Evolutionary conservation across 2,888 invertebrate genomes (phyloP).

Genomic region (Strigamia maritima): DNA sequence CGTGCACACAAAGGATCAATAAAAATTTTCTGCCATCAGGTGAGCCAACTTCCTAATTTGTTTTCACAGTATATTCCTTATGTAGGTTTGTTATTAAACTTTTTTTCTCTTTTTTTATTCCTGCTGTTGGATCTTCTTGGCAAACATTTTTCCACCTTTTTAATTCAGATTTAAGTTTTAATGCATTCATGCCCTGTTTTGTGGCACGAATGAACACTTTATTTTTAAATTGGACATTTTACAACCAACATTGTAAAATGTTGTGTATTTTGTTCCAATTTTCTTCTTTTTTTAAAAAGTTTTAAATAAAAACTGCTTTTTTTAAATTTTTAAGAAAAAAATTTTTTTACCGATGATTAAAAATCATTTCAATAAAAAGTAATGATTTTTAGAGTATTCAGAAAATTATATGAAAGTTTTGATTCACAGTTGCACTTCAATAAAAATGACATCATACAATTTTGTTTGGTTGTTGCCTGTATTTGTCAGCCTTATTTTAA

Average conservation of each 20-base stretch:
- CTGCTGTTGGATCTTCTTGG: neutral
- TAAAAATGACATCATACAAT: too few relatives aligned
- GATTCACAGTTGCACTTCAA: too few relatives aligned
- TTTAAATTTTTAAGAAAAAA: too few relatives aligned
- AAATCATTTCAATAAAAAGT: too few relatives aligned
- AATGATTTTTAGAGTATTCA: too few relatives aligned
- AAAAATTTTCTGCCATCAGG: neutral
- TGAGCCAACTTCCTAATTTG: neutral
- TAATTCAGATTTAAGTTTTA: neutral
- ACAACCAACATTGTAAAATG: neutral
- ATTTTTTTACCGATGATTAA: too few relatives aligned
- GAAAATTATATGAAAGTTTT: too few relatives aligned
- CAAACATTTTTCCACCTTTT: neutral
- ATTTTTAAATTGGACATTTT: neutral
- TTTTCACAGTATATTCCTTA: neutral
- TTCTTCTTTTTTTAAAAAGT: too few relatives aligned
- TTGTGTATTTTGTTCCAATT: too few relatives aligned
- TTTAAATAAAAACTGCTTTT: too few relatives aligned
- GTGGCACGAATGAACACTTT: neutral
- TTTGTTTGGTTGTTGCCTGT: too few relatives aligned
- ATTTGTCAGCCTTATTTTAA: too few relatives aligned
- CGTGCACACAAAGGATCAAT: neutral
- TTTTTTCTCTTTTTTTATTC: neutral
- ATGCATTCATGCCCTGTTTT: neutral
- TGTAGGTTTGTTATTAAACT: neutral